These are phyloP conservation scores for Sminthurides aquaticus DNA, from an alignment of 2,888 invertebrate species.

Conservation along the genomic window DNA sequence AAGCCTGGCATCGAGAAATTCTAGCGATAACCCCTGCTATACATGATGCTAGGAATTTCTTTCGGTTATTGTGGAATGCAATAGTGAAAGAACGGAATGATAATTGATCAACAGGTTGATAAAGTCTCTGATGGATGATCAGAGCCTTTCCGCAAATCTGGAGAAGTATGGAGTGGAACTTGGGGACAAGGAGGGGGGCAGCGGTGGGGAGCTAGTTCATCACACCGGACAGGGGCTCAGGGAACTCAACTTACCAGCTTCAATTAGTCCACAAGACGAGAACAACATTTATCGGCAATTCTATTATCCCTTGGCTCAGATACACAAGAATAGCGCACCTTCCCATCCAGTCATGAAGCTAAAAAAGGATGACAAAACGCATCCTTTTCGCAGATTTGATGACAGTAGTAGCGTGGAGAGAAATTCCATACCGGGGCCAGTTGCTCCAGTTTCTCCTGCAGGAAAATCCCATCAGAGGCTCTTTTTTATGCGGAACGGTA, in stretches of 20 bases:
- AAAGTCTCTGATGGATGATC: conserved; percentile 12
- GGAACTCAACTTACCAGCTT: background rate
- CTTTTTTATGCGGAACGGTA: background rate
- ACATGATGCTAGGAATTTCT: too few species aligned
- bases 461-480: background rate
- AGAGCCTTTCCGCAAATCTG: background rate
- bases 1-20: too few species aligned
- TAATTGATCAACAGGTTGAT: conserved; percentile 18
- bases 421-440: background rate
- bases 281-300: background rate
- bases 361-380: conserved; percentile 1
- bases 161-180: background rate
- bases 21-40: too few species aligned
- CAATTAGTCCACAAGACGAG: conserved; percentile 4
- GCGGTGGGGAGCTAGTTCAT: background rate
- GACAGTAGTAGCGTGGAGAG: background rate
- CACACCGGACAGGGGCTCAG: background rate
- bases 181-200: background rate
- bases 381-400: background rate
- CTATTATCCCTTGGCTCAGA: conserved; percentile 14
- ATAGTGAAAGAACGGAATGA: too few species aligned
- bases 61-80: too few species aligned
- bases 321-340: background rate
- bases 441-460: background rate
- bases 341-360: background rate